Percentiles rank a stretch among this genome's conserved stretches.
Conservation (phyloP, 1,140 invertebrate genomes). For the Drosophila eugracilis region DNA sequence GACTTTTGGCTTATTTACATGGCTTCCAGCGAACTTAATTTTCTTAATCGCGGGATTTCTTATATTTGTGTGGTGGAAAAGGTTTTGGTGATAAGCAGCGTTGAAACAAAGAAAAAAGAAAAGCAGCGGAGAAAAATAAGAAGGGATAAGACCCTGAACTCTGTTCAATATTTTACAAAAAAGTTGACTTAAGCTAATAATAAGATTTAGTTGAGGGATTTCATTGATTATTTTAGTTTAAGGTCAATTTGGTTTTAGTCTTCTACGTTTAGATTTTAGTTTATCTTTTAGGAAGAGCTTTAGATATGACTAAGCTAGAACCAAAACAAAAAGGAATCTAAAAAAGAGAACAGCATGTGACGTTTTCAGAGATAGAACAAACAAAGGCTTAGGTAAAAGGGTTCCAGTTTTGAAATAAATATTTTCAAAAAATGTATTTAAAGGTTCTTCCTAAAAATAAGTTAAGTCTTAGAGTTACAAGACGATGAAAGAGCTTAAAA, state of each 20-base stretch:
- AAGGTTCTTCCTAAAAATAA: neutral
- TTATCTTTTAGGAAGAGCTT: too few species aligned
- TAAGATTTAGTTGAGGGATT: neutral
- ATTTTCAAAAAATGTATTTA: neutral
- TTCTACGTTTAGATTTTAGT: too few species aligned
- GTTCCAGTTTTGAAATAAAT: neutral
- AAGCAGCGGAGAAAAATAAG: conserved; percentile 4
- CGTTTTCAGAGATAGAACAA: neutral
- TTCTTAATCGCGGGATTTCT: conserved; percentile 11
- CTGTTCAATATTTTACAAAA: neutral
- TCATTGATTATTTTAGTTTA: neutral
- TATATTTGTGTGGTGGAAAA: too few species aligned
- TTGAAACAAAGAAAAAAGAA: conserved; percentile 48
- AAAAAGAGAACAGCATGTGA: conserved; percentile 1
- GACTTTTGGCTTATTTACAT: conserved; percentile 18
- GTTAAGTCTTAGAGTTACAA: too few species aligned
- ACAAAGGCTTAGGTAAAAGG: conserved; percentile 1
- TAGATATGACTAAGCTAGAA: too few species aligned
- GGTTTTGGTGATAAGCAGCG: conserved; percentile 26
- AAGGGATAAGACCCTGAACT: neutral
- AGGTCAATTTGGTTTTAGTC: neutral
- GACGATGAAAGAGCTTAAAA: too few species aligned
- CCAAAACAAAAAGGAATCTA: neutral
- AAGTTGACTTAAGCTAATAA: neutral
- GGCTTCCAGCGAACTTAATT: conserved; percentile 21